phyloP scores from a whole-genome alignment of 2,113 vertebrate species.

The Tachuris rubrigastra region DNA sequence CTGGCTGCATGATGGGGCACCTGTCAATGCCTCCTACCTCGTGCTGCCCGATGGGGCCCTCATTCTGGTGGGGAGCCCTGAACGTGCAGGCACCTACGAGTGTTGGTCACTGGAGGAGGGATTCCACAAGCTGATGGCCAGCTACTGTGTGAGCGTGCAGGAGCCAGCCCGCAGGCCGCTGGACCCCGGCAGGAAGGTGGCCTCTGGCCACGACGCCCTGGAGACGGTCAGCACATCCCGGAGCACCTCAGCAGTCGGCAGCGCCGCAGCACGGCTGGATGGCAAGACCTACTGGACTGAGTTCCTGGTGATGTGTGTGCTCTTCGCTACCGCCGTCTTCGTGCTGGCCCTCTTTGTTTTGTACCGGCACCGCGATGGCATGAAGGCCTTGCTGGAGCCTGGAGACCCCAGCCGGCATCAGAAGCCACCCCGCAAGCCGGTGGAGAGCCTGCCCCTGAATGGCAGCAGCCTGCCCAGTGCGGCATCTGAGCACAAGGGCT shows the following conservation, averaged over 20 bases:
- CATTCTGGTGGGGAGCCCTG: conserved; percentile 84
- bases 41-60: conserved; percentile 84
- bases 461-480: conserved; percentile 77
- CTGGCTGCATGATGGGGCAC: conserved; percentile 79
- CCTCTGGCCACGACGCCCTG: background rate
- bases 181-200: background rate
- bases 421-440: conserved; percentile 79
- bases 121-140: conserved; percentile 88
- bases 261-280: conserved; percentile 62
- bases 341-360: conserved; percentile 83
- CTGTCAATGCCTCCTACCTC: conserved; percentile 78
- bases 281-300: conserved; percentile 93
- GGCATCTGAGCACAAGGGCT: conserved; percentile 87
- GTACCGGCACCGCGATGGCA: conserved; percentile 81
- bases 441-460: conserved; percentile 88
- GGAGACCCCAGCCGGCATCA: conserved; percentile 80
- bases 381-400: conserved; percentile 91
- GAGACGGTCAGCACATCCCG: conserved; percentile 72
- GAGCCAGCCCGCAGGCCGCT: rapidly evolving
- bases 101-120: conserved; percentile 92
- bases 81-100: conserved; percentile 82
- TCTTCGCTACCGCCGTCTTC: conserved; percentile 78
- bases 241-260: conserved; percentile 59
- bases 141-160: conserved; percentile 82
- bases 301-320: conserved; percentile 87